phyloP scores from a whole-genome alignment of 2,797 vertebrate genomes.

The Arvicola amphibius region DNA sequence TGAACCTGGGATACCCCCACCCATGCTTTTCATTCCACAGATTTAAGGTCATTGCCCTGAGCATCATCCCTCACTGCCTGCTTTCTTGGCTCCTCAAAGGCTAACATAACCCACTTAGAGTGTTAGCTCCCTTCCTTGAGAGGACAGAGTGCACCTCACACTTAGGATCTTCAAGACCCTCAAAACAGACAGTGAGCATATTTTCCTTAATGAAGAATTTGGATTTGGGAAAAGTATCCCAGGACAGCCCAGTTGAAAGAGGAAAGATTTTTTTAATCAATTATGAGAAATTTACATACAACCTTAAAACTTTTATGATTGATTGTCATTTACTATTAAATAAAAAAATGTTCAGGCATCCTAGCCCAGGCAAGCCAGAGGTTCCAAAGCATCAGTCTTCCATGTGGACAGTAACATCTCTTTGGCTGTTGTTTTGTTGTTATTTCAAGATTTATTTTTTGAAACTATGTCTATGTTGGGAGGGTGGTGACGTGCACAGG shows the following conservation, averaged over 20 bases:
- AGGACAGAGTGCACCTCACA: not conserved
- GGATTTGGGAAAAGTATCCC: not conserved
- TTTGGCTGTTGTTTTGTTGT: not conserved
- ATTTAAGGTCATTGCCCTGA: not conserved
- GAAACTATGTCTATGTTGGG: not conserved
- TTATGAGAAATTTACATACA: not conserved
- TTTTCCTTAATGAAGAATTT: not conserved
- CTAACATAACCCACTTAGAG: not conserved
- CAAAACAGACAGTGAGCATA: not conserved
- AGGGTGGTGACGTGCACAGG: not conserved
- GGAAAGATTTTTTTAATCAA: not conserved
- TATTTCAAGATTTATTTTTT: not conserved
- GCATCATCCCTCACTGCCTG: not conserved
- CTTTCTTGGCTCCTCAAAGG: not conserved
- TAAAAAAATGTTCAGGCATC: not conserved
- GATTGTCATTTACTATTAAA: not conserved
- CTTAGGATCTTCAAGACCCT: not conserved
- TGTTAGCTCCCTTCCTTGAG: not conserved
- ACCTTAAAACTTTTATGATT: conserved; percentile 7
- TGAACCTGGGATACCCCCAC: not conserved
- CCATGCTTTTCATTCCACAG: not conserved
- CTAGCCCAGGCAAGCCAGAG: not conserved
- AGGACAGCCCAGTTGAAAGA: not conserved
- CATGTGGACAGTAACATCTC: not conserved
- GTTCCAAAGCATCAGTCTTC: not conserved